Conservation (phyloP, 2,113 vertebrate species). For the Chitala chitala region DNA sequence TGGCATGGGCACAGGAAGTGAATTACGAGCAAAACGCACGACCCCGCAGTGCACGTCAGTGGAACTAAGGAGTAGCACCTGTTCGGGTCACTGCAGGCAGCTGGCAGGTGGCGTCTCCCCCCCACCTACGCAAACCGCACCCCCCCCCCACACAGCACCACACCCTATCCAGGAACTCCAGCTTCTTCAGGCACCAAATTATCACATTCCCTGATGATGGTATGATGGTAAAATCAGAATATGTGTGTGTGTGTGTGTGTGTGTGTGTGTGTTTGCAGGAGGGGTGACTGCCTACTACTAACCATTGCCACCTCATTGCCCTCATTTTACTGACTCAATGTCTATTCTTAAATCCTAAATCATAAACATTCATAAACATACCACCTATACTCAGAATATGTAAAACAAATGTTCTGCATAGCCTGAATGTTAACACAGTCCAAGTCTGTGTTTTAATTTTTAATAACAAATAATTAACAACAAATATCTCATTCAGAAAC, state of each 20-base stretch:
- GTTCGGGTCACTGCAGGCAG: not conserved
- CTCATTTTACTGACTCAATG: no score
- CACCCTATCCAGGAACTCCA: slow-evolving; percentile 7
- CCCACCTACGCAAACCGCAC: no score
- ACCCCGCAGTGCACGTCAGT: not conserved
- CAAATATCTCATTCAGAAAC: no score
- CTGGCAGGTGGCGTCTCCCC: not conserved
- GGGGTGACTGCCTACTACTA: not conserved
- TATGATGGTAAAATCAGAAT: not conserved
- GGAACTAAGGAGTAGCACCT: not conserved
- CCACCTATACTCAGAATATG: no score
- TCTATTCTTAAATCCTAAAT: not conserved
- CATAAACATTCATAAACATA: not conserved
- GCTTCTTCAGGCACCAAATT: not conserved
- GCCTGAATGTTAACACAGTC: no score
- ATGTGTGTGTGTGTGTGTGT: not conserved
- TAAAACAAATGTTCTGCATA: no score
- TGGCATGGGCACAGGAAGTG: not conserved
- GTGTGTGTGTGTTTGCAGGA: not conserved
- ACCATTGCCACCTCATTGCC: not conserved
- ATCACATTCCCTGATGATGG: not conserved
- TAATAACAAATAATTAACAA: no score
- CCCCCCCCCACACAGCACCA: not conserved
- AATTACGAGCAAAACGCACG: not conserved
- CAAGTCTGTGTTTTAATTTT: no score